phyloP scores from a whole-genome alignment of 2,797 vertebrate species.

The Neoniphon sammara region DNA sequence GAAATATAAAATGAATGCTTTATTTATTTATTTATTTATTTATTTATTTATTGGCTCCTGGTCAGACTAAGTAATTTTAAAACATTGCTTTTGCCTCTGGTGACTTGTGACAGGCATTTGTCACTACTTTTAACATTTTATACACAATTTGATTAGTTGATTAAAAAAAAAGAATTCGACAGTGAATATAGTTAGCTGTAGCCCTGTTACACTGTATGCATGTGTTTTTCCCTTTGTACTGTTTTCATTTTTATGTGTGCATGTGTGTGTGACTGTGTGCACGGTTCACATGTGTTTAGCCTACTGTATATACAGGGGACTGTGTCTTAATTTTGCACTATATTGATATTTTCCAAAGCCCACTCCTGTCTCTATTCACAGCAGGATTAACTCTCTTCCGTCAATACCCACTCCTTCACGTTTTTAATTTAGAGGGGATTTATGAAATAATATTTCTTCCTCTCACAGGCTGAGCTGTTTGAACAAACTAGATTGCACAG shows the following conservation, averaged over 20 bases:
- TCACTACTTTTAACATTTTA: background rate
- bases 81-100: too few species aligned
- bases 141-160: background rate
- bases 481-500: slow-evolving; percentile 58
- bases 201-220: too few species aligned
- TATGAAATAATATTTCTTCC: slow-evolving; percentile 58
- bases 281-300: background rate
- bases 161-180: too few species aligned
- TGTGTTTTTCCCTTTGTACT: background rate
- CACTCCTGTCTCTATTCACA: slow-evolving; percentile 60
- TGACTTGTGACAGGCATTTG: background rate
- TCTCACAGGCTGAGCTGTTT: slow-evolving; percentile 61
- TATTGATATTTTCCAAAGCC: slow-evolving; percentile 60
- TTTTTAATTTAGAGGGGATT: slow-evolving; percentile 76
- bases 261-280: background rate
- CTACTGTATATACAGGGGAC: slow-evolving; percentile 16
- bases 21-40: too few species aligned
- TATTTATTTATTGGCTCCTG: too few species aligned
- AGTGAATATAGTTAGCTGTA: too few species aligned
- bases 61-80: too few species aligned
- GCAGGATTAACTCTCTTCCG: slow-evolving; percentile 63
- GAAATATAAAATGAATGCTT: too few species aligned
- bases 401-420: slow-evolving; percentile 58
- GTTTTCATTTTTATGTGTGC: slow-evolving; percentile 1
- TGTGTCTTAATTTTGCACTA: slow-evolving; percentile 46